These are phyloP conservation scores for Ammospiza caudacuta DNA, from an alignment of 2,113 vertebrate genomes.

Conservation along the genomic window DNA sequence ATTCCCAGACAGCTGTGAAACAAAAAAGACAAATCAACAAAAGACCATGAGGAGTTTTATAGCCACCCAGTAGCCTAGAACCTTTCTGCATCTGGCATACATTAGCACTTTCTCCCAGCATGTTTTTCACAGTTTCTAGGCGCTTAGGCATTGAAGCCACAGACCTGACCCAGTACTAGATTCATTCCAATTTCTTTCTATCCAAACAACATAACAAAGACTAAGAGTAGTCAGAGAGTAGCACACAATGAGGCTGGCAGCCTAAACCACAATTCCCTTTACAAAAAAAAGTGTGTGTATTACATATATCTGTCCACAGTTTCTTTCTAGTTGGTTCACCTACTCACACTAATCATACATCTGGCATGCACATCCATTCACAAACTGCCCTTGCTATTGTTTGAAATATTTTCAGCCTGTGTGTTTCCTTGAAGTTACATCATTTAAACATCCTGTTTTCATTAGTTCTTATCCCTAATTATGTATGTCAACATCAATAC, in stretches of 20 bases:
- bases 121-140: neutral
- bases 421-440: constrained; percentile 5
- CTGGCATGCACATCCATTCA: neutral
- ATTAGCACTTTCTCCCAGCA: neutral
- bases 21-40: neutral
- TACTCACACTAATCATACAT: neutral
- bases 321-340: neutral
- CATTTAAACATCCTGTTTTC: constrained; percentile 51
- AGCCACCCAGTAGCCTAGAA: neutral
- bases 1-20: neutral
- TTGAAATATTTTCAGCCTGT: neutral
- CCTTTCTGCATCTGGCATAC: neutral
- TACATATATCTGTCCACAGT: neutral
- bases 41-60: neutral
- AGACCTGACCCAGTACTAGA: neutral
- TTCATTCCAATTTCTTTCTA: neutral
- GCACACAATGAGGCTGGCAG: neutral
- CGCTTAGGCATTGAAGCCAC: neutral
- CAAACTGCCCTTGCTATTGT: neutral
- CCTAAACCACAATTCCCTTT: neutral
- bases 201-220: neutral
- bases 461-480: constrained; percentile 5
- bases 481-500: constrained; percentile 14
- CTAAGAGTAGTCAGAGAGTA: neutral
- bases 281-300: neutral